These are phyloP conservation scores for Stratiolaelaps scimitus DNA, from an alignment of 1,140 invertebrate genomes.

Conservation along the genomic window DNA sequence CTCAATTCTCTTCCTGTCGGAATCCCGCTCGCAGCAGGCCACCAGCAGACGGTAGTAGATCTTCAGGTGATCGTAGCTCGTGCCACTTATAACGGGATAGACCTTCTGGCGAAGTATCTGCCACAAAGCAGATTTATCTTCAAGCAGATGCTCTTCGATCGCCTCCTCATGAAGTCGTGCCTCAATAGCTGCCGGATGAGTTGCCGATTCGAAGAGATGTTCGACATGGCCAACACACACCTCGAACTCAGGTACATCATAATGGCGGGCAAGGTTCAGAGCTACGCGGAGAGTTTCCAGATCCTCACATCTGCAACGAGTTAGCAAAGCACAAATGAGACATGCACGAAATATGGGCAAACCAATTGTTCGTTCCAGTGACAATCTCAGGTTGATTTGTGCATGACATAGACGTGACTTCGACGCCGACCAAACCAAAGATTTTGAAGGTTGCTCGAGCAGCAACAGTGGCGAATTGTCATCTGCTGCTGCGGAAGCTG, in stretches of 20 bases:
- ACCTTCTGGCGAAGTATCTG: background rate
- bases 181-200: conserved; percentile 7
- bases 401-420: too few species aligned
- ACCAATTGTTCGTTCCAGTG: too few species aligned
- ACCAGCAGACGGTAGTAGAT: background rate
- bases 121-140: background rate
- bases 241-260: conserved; percentile 11
- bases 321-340: too few species aligned
- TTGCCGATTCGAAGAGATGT: background rate
- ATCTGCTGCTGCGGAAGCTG: too few species aligned
- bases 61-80: background rate
- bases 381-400: too few species aligned
- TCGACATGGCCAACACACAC: conserved; percentile 16
- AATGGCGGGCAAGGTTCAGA: conserved; percentile 13
- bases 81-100: background rate
- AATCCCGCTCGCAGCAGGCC: background rate
- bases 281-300: conserved; percentile 12
- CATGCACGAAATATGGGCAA: too few species aligned
- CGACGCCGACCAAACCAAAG: too few species aligned
- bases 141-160: background rate
- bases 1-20: conserved; percentile 5
- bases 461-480: too few species aligned
- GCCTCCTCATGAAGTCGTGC: background rate
- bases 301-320: conserved; percentile 8
- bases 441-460: too few species aligned